Base-by-base conservation (phyloP, 2,888 invertebrate species). In the Calliphora vomitoria region DNA sequence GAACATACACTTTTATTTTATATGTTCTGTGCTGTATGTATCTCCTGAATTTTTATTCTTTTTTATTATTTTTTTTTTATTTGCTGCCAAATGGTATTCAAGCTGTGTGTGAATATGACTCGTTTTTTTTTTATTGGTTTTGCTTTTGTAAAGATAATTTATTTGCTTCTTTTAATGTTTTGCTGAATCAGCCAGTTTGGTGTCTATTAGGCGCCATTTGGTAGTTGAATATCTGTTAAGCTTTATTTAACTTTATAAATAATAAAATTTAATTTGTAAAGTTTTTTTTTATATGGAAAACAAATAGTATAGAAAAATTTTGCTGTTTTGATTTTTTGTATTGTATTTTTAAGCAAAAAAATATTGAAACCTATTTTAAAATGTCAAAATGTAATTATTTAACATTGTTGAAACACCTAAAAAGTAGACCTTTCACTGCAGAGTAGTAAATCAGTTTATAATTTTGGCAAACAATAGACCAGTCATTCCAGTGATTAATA, bases 121-220 rank as follows among this genome's bases (percentile, higher is more conserved):
- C 41, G 58, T 79, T 25, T 10, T 25, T 68, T 15, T 60, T 44
- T 8, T 71, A 20, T 55, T 44, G 50, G 38, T 72, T 55, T 50
- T 53, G 15, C 31, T 55, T 72, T 18, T 69, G 11, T 38, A 47
- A 10, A 75, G 6, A 53, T 58, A 84, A 79, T 60, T 47, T 74
- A 75, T 84, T 35, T 80, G 80, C 18, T 41, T 4, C 35, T 50
- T 41, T 76, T 41, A 85, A 75, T 55, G 35, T 76, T 80, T 75
- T 75, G 82, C 75, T 82, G 82, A 85, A 82, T 79, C 85, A 85
- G 85, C 78, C 78, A 74, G 62, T 74, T 50, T 44, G 69, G 79
- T 82, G 87, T 82, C 82, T 75, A 72, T 75, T 85, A 85, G 87
- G 82, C 87, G 87, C 82, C 87, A 85, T 50, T 82, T 41, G 78